phyloP scores from a whole-genome alignment of 2,888 invertebrate genomes.

The Emmelina monodactyla region DNA sequence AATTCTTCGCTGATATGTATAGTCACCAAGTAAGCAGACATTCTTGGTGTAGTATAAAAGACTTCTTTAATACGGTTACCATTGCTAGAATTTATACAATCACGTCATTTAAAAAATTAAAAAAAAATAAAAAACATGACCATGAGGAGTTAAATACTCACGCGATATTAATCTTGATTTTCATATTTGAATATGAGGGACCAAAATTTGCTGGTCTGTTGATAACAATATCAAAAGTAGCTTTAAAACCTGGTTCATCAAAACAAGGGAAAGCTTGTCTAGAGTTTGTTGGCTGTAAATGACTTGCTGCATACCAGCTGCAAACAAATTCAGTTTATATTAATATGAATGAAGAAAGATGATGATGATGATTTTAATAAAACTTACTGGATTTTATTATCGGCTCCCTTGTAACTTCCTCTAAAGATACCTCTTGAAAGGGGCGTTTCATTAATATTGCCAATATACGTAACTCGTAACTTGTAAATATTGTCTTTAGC shows the following conservation, averaged over 20 bases:
- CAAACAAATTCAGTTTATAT: slow-evolving; percentile 13
- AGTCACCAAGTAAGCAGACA: slow-evolving; percentile 87
- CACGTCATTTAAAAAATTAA: not conserved
- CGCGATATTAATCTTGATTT: slow-evolving; percentile 15
- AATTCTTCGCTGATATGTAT: slow-evolving; percentile 64
- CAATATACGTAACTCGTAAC: slow-evolving; percentile 34
- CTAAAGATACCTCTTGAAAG: slow-evolving; percentile 49
- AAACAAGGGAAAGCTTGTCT: slow-evolving; percentile 83
- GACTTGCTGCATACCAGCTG: slow-evolving; percentile 81
- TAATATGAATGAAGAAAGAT: not conserved
- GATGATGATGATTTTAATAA: not conserved
- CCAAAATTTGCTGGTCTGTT: slow-evolving; percentile 35
- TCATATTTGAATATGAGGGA: slow-evolving; percentile 47
- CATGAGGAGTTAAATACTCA: not conserved
- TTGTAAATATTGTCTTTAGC: slow-evolving; percentile 24
- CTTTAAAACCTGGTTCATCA: slow-evolving; percentile 76
- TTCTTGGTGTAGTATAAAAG: slow-evolving; percentile 69
- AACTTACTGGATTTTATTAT: slow-evolving; percentile 37
- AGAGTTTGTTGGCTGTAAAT: slow-evolving; percentile 81
- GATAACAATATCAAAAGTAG: slow-evolving; percentile 65
- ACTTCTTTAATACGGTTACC: slow-evolving; percentile 37
- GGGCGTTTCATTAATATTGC: slow-evolving; percentile 54
- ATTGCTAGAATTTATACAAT: slow-evolving; percentile 19
- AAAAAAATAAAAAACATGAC: not conserved
- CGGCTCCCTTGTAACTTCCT: slow-evolving; percentile 35